Percentiles rank a stretch among this genome's conserved stretches.
phyloP scores from a whole-genome alignment of 2,888 invertebrate genomes.

The Amphipoea oculea region DNA sequence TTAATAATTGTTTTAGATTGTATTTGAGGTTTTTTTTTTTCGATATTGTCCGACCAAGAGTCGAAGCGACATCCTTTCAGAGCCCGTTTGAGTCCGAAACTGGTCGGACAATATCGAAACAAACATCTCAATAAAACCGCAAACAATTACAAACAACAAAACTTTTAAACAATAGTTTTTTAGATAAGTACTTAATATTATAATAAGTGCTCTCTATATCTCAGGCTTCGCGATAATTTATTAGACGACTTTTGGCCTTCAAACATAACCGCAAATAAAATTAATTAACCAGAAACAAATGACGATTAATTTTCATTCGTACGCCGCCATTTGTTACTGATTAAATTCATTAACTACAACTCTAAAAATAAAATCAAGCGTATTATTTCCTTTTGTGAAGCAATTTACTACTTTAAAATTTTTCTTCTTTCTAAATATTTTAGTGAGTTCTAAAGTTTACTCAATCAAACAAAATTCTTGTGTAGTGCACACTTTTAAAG shows the following conservation, averaged over 20 bases:
- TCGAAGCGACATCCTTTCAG: background rate
- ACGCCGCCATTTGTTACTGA: conserved; percentile 16
- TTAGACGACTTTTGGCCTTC: conserved; percentile 24
- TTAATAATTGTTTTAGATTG: conserved; percentile 9
- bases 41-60: too few relatives aligned
- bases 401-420: background rate
- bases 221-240: conserved; percentile 13
- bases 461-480: conserved; percentile 34
- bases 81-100: background rate
- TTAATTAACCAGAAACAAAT: conserved; percentile 42
- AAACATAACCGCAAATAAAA: conserved; percentile 27
- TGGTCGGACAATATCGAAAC: background rate
- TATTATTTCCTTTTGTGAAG: conserved; percentile 4
- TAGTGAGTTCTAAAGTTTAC: conserved; percentile 10
- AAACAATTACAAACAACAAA: conserved; percentile 23
- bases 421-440: background rate
- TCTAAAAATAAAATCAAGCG: conserved; percentile 1
- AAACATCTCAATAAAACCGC: background rate
- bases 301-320: conserved; percentile 2
- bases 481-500: conserved; percentile 66
- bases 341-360: background rate
- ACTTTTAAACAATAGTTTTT: background rate
- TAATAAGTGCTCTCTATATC: conserved; percentile 20
- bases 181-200: background rate
- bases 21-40: too few relatives aligned